Evolutionary conservation across 2,113 vertebrate genomes (phyloP), one percentile per base, ranked within the genome.

Genomic region (Melanostigma gelatinosum): DNA sequence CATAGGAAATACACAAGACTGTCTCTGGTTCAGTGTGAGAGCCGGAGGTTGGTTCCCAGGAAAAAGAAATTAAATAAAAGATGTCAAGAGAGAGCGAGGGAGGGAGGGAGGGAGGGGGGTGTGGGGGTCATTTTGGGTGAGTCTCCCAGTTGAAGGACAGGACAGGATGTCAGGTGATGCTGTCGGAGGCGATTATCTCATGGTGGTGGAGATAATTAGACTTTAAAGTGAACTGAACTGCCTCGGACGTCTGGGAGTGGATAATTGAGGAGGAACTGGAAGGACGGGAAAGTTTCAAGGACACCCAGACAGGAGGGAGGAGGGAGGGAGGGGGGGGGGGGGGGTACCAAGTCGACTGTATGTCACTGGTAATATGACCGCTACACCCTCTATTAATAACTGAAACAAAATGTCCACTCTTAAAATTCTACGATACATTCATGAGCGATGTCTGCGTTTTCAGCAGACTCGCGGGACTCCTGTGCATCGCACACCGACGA

Each of bases 131-230:
- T 15, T 61, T 34, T 8, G 55, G 57, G 79, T 32, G 12, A 55
- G 29, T 38, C 36, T 52, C 48, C 16, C 42, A 24, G 24, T 22
- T 24, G 57, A 74, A 42, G 80, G 68, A 79, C 48, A 29, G 66
- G 80, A 75, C 15, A 52, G 52, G 75, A 61, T 34, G 75, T 42
- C 44, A 61, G 44, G 54, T 55, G 82, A 69, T 6, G 67, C 80
- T 89, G 89, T 87, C 91, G 66, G 72, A 87, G 72, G 78, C 27
- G 68, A 88, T 90, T 82, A 90, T 72, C 55, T 84, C 63, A 29
- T 20, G 0, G 40, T 32, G 65, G 68, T 20, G 24, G 48, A n/a
- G 36, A 68, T 80, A 85, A 83, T 83, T 73, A 67, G 60, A 34
- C 77, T 81, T 42, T 67, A 52, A 72, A 65, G 36, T 64, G 83